phyloP scores from a whole-genome alignment of 2,888 invertebrate species.

The Epinotia brunnichana region DNA sequence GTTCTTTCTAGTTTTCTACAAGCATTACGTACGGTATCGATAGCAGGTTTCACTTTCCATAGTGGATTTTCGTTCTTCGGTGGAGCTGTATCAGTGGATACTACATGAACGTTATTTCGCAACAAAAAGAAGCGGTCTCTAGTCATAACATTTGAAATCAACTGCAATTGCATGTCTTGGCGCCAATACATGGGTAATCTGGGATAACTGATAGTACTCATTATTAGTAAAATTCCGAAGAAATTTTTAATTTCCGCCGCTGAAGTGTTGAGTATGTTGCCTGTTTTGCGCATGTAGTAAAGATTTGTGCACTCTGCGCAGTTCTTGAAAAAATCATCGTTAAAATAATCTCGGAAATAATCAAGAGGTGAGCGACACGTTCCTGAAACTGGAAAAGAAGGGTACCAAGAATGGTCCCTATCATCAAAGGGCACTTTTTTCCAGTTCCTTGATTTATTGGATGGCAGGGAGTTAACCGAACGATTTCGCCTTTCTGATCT shows the following conservation, averaged over 20 bases:
- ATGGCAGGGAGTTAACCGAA: background rate
- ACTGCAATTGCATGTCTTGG: constrained; percentile 13
- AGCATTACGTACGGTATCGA: constrained; percentile 1
- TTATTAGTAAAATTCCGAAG: constrained; percentile 31
- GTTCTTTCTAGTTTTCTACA: constrained; percentile 22
- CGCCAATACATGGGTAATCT: constrained; percentile 41
- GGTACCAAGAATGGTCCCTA: background rate
- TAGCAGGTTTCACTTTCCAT: constrained; percentile 43
- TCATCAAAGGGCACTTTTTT: background rate
- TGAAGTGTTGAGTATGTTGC: constrained; percentile 32
- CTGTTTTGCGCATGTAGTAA: constrained; percentile 36
- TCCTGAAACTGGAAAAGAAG: background rate
- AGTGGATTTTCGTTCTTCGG: background rate
- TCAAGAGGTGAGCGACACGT: constrained; percentile 24
- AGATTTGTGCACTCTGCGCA: constrained; percentile 37
- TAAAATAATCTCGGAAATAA: constrained; percentile 37
- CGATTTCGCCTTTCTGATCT: background rate
- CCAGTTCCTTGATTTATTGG: background rate
- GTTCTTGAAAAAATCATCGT: constrained; percentile 34
- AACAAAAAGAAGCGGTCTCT: constrained; percentile 9
- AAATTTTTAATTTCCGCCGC: constrained; percentile 35
- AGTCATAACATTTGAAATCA: constrained; percentile 1
- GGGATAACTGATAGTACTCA: constrained; percentile 35
- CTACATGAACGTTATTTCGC: background rate
- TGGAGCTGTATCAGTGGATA: background rate